phyloP scores from a whole-genome alignment of 2,797 vertebrate species.

The Argya squamiceps region DNA sequence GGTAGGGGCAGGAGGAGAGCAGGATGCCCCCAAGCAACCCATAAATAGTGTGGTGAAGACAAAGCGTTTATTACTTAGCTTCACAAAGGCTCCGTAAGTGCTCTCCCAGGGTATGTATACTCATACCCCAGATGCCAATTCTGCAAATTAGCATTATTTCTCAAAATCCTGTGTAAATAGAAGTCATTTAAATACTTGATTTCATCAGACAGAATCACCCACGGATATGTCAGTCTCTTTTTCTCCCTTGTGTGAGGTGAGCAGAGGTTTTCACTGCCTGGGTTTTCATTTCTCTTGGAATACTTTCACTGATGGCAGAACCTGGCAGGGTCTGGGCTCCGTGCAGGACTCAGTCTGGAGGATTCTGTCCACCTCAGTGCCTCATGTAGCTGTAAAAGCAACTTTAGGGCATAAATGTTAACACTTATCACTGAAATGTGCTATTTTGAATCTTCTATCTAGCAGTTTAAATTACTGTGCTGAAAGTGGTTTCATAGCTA shows the following conservation, averaged over 20 bases:
- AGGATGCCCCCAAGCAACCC: constrained; percentile 79
- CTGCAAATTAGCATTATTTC: constrained; percentile 73
- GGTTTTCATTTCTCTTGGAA: constrained; percentile 54
- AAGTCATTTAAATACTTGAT: constrained; percentile 67
- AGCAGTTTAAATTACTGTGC: neutral
- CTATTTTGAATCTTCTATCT: neutral
- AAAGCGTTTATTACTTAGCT: constrained; percentile 79
- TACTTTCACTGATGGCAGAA: neutral
- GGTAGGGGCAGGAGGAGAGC: constrained; percentile 74
- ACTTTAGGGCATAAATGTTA: neutral
- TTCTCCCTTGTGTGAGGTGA: constrained; percentile 33
- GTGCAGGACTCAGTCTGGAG: neutral
- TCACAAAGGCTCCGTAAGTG: constrained; percentile 72
- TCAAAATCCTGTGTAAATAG: constrained; percentile 71
- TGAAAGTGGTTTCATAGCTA: neutral
- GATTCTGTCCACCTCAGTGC: neutral
- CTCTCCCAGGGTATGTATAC: constrained; percentile 66
- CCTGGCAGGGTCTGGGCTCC: neutral
- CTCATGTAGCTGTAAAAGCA: neutral
- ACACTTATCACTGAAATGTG: neutral
- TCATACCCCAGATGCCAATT: constrained; percentile 63
- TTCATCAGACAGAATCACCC: constrained; percentile 33
- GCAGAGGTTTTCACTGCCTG: constrained; percentile 53
- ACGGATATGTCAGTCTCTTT: constrained; percentile 35
- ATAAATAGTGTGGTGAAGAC: constrained; percentile 83